Base-by-base conservation (phyloP, 2,113 vertebrate genomes). In the Rhineura floridana region DNA sequence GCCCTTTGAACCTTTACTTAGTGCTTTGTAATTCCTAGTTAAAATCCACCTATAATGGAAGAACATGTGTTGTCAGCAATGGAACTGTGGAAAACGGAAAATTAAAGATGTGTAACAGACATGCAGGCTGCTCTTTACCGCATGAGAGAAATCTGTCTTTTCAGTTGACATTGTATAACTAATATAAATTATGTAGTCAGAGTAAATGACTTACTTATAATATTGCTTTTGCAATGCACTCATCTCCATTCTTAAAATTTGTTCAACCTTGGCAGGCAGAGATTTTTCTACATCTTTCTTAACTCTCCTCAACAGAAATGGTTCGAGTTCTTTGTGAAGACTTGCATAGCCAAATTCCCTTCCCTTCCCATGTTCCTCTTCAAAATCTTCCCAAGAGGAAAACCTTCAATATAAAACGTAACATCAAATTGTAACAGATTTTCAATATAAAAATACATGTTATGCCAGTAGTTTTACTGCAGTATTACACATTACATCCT, bases 241-340 rank as follows among this genome's bases (percentile, higher is more conserved):
- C 99, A 99, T 99, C 95, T 99, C 99, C 94, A 99, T 98, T 93
- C 99, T 94, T 93, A 99, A 95, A 93, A 99, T 99, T 94, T 99
- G 99, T 78, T 99, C 99, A 92, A 99, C 99, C 91, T 99, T 99
- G 89, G 99, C 99, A 93, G 99, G 99, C 78, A 99, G 97, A 85
- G 99, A 99, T 94, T 99, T 99, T 94, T 99, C 99, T 87, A 99
- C 99, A 78, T 99, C 99, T 95, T 99, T 99, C 95, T 99, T 99
- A 93, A 99, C 99, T 90, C 99, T 94, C 42, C 99, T 98, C 63
- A 99, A 96, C 1, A 99, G 93, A 94, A 99, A 99, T 0, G 99
- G 99, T 93, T 99, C 99, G 89, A 99, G 98, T 90, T 99, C 99
- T 95, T 98, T 99, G 94, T 99, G 99, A 85, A 99, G 98, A 93